Evolutionary conservation across 2,113 vertebrate genomes (phyloP), one percentile per base, ranked within the genome.

Genomic region (Carettochelys insculpta): DNA sequence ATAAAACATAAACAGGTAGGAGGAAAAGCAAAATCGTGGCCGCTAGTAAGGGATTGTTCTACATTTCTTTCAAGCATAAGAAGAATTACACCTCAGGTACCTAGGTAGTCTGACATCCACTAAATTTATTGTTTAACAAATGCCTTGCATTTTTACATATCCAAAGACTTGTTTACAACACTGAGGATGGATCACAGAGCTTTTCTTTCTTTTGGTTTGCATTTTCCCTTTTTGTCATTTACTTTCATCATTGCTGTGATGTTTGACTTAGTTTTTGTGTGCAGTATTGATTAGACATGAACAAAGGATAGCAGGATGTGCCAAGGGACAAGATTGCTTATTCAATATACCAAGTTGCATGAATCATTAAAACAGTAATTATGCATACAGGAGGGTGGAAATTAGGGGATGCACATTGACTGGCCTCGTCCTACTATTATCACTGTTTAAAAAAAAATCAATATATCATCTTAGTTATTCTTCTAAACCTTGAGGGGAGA

Each of bases 91-190:
- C 43, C 84, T 58, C 48, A 89, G 80, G 89, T 85, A 43, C 38
- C 82, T 88, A 54, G 87, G 80, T 94, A 92, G 93, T 95, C 94
- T 86, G 89, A 82, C 92, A 92, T 90, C 51, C 38, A 45, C 34
- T 80, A 85, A 87, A 95, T 90, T 93, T 95, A 94, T 90, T 88
- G 61, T 94, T 96, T 85, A 85, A 85, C 88, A 95, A 94, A 90
- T 93, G 51, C 77, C 77, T 95, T 94, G 82, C 25, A 48, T 85
- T 97, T 96, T 96, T 89, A 68, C 87, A 56, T 73, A n/a, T 88
- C 76, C 41, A 79, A 50, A 94, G 61, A 56, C 22, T 29, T 89
- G 48, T 95, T 95, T 94, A 81, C 89, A 92, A 41, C 90, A 45
- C 27, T 47, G 80, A 90, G n/a, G 80, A 89, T 93, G 80, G 92